Percentiles rank a stretch among this genome's conserved stretches.
Evolutionary conservation across 2,888 invertebrate genomes (phyloP).

Genomic region (Xestia xanthographa): DNA sequence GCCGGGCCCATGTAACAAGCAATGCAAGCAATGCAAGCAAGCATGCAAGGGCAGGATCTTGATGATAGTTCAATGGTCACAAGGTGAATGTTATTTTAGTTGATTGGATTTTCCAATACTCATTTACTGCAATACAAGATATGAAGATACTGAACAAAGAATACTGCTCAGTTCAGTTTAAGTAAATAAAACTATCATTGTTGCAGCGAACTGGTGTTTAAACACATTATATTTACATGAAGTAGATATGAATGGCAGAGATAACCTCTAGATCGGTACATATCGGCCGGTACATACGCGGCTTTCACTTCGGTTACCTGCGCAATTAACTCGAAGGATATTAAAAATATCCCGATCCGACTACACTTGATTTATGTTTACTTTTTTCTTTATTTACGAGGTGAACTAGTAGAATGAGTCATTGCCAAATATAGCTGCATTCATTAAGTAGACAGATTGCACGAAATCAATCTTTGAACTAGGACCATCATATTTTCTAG

Average conservation of each 20-base stretch:
- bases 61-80: too few relatives aligned
- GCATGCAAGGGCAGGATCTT: too few relatives aligned
- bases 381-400: conserved; percentile 33
- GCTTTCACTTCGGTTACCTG: conserved; percentile 47
- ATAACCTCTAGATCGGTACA: conserved; percentile 52
- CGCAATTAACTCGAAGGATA: conserved; percentile 53
- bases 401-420: conserved; percentile 29
- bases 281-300: conserved; percentile 32
- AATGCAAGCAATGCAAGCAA: too few relatives aligned
- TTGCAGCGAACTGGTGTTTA: conserved; percentile 15
- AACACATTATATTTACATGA: conserved; percentile 42
- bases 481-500: background rate
- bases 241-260: conserved; percentile 42
- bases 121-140: background rate
- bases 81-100: too few relatives aligned
- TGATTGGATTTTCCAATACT: background rate
- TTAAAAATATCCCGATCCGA: conserved; percentile 33
- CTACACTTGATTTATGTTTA: conserved; percentile 35
- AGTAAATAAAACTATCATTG: conserved; percentile 33
- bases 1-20: too few relatives aligned
- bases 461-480: background rate
- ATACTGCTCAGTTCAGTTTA: background rate
- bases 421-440: background rate
- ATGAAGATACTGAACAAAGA: background rate
- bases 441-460: background rate